Percentiles rank a stretch among this genome's conserved stretches.
Conservation (phyloP, 2,888 invertebrate genomes). For the Spilosoma lubricipeda region DNA sequence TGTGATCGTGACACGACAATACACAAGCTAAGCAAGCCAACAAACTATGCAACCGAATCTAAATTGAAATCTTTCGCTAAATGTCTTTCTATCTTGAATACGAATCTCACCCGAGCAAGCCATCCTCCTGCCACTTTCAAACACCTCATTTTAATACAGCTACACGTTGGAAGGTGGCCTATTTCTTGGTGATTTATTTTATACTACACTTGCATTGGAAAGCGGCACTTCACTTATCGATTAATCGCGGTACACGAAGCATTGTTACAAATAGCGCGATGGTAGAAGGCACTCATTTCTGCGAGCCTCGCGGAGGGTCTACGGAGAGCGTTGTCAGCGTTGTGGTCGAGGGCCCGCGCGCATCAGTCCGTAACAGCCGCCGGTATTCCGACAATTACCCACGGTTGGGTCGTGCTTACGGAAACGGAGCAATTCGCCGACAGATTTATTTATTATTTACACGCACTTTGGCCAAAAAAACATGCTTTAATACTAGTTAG, state of each 20-base stretch:
- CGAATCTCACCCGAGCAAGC: conserved; percentile 83
- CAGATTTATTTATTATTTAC: conserved; percentile 67
- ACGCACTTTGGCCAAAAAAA: conserved; percentile 46
- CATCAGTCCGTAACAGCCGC: conserved; percentile 83
- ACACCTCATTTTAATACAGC: conserved; percentile 82
- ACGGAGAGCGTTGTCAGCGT: conserved; percentile 74
- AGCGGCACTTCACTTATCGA: conserved; percentile 79
- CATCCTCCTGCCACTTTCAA: conserved; percentile 84
- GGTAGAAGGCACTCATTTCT: conserved; percentile 75
- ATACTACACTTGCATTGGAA: conserved; percentile 75
- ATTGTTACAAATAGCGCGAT: conserved; percentile 70
- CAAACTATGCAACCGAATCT: conserved; percentile 73
- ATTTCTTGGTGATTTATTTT: conserved; percentile 71
- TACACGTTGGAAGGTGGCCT: conserved; percentile 61
- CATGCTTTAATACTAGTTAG: neutral
- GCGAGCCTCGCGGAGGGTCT: conserved; percentile 79
- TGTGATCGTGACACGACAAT: conserved; percentile 69
- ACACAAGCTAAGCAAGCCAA: conserved; percentile 74
- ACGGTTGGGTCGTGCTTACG: conserved; percentile 74
- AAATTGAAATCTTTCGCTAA: conserved; percentile 80
- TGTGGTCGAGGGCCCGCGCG: conserved; percentile 81
- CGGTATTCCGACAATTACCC: conserved; percentile 82
- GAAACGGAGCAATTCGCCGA: conserved; percentile 70
- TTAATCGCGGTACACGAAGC: conserved; percentile 77
- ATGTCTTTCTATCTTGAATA: conserved; percentile 74